These are phyloP conservation scores for Quiscalus mexicanus DNA, from an alignment of 2,113 vertebrate species.

Conservation along the genomic window DNA sequence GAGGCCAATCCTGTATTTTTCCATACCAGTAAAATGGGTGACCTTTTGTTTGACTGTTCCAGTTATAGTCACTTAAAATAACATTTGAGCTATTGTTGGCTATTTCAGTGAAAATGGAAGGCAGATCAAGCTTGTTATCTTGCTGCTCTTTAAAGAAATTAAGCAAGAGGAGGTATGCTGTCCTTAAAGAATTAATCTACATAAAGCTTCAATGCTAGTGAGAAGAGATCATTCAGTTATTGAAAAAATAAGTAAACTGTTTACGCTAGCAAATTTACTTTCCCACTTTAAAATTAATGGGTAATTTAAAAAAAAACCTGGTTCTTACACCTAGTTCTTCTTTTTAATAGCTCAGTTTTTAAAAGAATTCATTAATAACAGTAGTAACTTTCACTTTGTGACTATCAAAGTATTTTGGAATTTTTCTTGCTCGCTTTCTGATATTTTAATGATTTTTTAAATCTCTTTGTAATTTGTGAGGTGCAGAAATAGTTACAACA, in stretches of 20 bases:
- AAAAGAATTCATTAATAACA: background rate
- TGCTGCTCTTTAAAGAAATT: conserved; percentile 10
- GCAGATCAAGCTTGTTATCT: conserved; percentile 9
- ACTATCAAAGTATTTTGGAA: background rate
- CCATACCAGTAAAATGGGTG: conserved; percentile 55
- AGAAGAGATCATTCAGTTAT: background rate
- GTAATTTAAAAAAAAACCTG: background rate
- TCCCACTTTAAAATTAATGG: background rate
- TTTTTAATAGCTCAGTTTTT: background rate
- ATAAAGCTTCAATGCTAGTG: background rate
- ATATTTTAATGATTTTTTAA: background rate
- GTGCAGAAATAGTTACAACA: background rate
- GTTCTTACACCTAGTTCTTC: background rate
- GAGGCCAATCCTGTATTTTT: conserved; percentile 46
- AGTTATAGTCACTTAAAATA: conserved; percentile 58
- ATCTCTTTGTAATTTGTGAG: background rate
- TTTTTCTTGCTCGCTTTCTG: background rate
- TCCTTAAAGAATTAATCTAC: background rate
- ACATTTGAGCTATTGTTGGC: conserved; percentile 54
- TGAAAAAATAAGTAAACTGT: background rate
- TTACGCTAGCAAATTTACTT: background rate
- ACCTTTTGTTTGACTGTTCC: conserved; percentile 60
- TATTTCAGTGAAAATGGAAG: conserved; percentile 9
- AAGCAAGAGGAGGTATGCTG: background rate
- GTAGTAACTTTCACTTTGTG: background rate